phyloP scores from a whole-genome alignment of 2,888 invertebrate genomes.

The Mythimna loreyi region DNA sequence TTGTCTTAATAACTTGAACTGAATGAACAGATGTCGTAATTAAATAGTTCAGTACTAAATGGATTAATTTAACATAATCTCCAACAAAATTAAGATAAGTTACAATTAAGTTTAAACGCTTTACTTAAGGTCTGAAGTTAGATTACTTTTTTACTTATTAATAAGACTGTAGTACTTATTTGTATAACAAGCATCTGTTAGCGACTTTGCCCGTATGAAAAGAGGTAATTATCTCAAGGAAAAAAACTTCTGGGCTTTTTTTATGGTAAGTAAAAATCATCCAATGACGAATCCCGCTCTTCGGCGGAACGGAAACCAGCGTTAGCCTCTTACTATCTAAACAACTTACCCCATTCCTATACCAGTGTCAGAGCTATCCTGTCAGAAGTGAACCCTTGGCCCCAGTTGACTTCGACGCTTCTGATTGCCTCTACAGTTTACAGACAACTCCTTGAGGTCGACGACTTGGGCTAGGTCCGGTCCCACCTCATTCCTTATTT shows the following conservation, averaged over 20 bases:
- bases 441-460: too few relatives aligned
- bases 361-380: too few relatives aligned
- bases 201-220: not conserved
- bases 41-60: slow-evolving; percentile 31
- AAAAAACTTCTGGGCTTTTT: not conserved
- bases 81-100: slow-evolving; percentile 30
- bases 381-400: too few relatives aligned
- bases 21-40: slow-evolving; percentile 45
- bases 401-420: too few relatives aligned
- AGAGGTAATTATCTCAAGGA: not conserved
- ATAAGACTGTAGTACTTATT: not conserved
- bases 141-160: slow-evolving; percentile 22
- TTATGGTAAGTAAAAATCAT: too few relatives aligned
- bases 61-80: slow-evolving; percentile 37
- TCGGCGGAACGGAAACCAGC: too few relatives aligned
- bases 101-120: slow-evolving; percentile 35
- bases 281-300: too few relatives aligned
- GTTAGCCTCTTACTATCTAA: too few relatives aligned
- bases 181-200: not conserved
- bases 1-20: slow-evolving; percentile 28
- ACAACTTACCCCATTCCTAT: too few relatives aligned
- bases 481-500: too few relatives aligned
- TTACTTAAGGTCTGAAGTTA: slow-evolving; percentile 21
- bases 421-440: too few relatives aligned
- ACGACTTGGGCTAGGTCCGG: too few relatives aligned